Evolutionary conservation across 2,113 vertebrate genomes (phyloP).

Genomic region (Mesitornis unicolor): DNA sequence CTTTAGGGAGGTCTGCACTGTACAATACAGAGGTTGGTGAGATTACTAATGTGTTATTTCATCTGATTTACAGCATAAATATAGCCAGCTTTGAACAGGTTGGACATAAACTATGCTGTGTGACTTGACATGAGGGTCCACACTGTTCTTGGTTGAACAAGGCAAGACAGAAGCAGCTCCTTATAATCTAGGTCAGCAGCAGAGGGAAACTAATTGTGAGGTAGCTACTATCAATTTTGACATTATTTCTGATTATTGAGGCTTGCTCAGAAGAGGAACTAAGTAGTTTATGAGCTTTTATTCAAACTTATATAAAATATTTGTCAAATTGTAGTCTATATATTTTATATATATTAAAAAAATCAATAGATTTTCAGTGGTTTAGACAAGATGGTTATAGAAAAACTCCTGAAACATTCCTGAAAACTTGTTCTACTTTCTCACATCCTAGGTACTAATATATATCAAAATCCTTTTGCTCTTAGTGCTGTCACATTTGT

Average conservation of each 20-base stretch:
- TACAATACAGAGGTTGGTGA: not conserved
- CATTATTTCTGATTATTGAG: not conserved
- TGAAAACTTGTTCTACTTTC: conserved; percentile 16
- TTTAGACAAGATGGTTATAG: not conserved
- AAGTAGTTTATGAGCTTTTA: not conserved
- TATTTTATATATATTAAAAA: not conserved
- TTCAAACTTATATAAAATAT: not conserved
- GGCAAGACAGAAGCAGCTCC: not conserved
- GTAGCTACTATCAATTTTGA: not conserved
- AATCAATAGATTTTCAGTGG: not conserved
- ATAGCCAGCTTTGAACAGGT: not conserved
- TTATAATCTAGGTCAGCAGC: not conserved
- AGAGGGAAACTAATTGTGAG: not conserved
- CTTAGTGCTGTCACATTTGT: conserved; percentile 30
- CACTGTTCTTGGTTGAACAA: not conserved
- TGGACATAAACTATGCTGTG: not conserved
- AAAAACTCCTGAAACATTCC: not conserved
- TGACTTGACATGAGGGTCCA: not conserved
- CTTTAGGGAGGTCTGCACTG: not conserved
- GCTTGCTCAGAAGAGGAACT: not conserved
- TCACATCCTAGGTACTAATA: conserved; percentile 3
- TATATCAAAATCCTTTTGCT: conserved; percentile 45
- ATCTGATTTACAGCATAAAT: not conserved
- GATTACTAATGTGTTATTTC: not conserved
- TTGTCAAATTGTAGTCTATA: not conserved